Percentiles rank a stretch among this genome's conserved stretches.
Evolutionary conservation across 2,888 invertebrate genomes (phyloP).

Genomic region (Lingula anatina): DNA sequence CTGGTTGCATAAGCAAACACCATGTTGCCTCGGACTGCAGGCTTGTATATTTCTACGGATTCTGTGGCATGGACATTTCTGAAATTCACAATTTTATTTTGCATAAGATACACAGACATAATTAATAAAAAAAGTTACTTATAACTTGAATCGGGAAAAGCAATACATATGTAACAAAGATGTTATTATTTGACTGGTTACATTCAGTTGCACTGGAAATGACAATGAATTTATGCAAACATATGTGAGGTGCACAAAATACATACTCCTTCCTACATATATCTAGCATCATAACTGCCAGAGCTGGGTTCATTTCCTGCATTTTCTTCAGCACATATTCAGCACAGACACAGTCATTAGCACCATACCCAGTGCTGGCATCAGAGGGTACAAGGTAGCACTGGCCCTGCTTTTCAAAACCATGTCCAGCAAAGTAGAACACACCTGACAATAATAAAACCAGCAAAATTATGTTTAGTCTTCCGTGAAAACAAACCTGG

Average conservation of each 20-base stretch:
- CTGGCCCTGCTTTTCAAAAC: constrained; percentile 52
- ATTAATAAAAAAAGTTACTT: not conserved
- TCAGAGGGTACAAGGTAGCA: constrained; percentile 53
- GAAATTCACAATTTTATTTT: not conserved
- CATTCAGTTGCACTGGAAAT: too few relatives aligned
- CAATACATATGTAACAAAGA: too few relatives aligned
- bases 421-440: constrained; percentile 54
- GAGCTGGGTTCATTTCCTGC: constrained; percentile 41
- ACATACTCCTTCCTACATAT: constrained; percentile 47
- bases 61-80: not conserved
- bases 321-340: constrained; percentile 39
- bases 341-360: constrained; percentile 42
- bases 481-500: too few relatives aligned
- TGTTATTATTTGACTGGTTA: too few relatives aligned
- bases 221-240: too few relatives aligned
- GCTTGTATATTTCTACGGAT: not conserved
- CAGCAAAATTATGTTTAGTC: too few relatives aligned
- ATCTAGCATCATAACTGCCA: constrained; percentile 52
- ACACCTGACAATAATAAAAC: constrained; percentile 40
- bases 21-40: constrained; percentile 21
- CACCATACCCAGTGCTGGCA: constrained; percentile 43
- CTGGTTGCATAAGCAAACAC: constrained; percentile 35
- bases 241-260: not conserved
- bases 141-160: too few relatives aligned
- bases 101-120: not conserved